Evolutionary conservation across 2,888 invertebrate species (phyloP), one percentile per base, ranked within the genome.

Genomic region (Nyleta sp.): DNA sequence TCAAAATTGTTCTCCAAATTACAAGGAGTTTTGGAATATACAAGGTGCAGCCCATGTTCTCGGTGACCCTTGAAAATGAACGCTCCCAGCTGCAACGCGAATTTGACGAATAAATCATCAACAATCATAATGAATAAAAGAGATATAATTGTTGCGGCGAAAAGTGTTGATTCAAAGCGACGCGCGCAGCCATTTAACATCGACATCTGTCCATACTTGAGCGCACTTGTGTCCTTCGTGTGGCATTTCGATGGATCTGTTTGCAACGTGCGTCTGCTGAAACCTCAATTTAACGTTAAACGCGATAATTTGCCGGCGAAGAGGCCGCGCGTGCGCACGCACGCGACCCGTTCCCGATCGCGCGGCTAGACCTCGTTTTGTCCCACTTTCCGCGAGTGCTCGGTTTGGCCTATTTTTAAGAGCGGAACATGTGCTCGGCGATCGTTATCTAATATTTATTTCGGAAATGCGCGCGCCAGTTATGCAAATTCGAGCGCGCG

Each of bases 171-270:
- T 57, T 57, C 46, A 68, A 46, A 48, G 35, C 31, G 22, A 42
- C 59, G 57, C 55, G 59, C 59, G 31, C 15, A 48, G 53, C 13
- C 60, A 71, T 60, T 62, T 53, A 62, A 60, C 44, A 18, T 60
- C 59, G 71, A 64, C 72, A 72, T 62, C 72, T 73, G 57, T 50
- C 73, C 65, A 64, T 64, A 65, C 73, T 35, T 18, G 64, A 65
- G 55, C 64, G 65, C 73, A 73, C 64, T 73, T 65, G 73, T 59
- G 73, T 50, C 73, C 73, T 73, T 73, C 73, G 50, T 60, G 60
- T 17, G 42, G 18, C 57, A 33, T 70, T 57, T 70, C 40, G 20
- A 46, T 38, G 57, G 48, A 35, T 50, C 48, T 52, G 70, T 60
- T 70, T 52, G 46, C 33, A 50, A n/a, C 22, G 17, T 48, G 10